phyloP scores from a whole-genome alignment of 1,140 invertebrate species.

The Charaxes varanes region DNA sequence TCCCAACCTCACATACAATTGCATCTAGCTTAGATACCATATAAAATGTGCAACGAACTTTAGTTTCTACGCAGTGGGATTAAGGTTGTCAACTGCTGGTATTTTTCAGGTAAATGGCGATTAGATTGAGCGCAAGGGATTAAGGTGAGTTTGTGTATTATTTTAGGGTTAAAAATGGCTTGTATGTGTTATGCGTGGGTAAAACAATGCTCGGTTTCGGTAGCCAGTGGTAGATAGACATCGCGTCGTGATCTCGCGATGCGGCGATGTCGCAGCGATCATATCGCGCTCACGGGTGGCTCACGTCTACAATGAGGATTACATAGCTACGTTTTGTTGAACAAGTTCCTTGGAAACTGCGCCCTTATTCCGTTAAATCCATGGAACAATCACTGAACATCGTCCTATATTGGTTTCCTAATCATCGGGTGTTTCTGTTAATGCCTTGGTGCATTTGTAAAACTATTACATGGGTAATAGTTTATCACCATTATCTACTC shows the following conservation, averaged over 20 bases:
- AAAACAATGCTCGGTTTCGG: conserved; percentile 28
- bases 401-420: too few relatives aligned
- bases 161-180: conserved; percentile 17
- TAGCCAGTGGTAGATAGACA: conserved; percentile 45
- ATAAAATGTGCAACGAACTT: neutral
- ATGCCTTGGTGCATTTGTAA: too few relatives aligned
- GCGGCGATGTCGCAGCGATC: conserved; percentile 35
- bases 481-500: too few relatives aligned
- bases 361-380: too few relatives aligned
- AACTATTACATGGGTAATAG: too few relatives aligned
- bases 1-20: conserved; percentile 26
- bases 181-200: conserved; percentile 13
- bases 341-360: conserved; percentile 11
- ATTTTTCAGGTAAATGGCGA: neutral
- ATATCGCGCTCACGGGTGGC: conserved; percentile 53
- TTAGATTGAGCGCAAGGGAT: neutral
- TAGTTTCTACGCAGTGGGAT: too few relatives aligned
- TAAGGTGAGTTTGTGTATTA: neutral
- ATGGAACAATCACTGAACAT: too few relatives aligned
- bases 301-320: conserved; percentile 13
- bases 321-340: conserved; percentile 4
- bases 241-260: conserved; percentile 54
- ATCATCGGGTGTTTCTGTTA: too few relatives aligned
- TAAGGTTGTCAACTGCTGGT: neutral
- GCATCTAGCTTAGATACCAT: neutral